These are phyloP conservation scores for Syngnathus scovelli DNA, from an alignment of 2,113 vertebrate species.

Conservation along the genomic window DNA sequence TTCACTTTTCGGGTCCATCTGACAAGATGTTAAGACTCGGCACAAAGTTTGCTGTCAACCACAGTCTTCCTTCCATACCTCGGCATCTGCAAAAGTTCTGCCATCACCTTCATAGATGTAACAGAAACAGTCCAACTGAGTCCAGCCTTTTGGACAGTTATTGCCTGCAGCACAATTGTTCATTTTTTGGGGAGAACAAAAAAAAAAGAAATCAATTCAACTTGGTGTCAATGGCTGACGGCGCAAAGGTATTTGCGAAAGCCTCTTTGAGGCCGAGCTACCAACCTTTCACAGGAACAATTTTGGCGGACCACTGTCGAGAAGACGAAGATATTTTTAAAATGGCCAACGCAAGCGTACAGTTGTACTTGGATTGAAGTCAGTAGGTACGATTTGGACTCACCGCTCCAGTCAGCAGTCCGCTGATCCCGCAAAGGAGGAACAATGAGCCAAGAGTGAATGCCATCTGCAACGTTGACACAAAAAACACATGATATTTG, in stretches of 20 bases:
- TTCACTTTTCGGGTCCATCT: neutral
- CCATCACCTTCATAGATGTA: neutral
- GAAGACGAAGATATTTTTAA: neutral
- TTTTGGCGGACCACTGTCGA: neutral
- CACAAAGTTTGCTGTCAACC: too few relatives aligned
- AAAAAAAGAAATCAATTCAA: neutral
- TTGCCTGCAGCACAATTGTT: neutral
- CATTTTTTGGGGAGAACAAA: too few relatives aligned
- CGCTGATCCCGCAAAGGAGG: neutral
- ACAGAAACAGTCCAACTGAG: slow-evolving; percentile 1
- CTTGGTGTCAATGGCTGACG: neutral
- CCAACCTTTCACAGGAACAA: neutral
- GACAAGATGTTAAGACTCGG: neutral
- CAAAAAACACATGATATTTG: neutral
- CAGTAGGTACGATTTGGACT: neutral
- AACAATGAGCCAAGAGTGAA: neutral
- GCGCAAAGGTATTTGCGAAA: neutral
- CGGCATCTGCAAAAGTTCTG: neutral
- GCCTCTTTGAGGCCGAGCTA: neutral
- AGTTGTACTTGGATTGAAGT: neutral
- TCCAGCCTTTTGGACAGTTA: neutral
- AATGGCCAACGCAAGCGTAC: neutral
- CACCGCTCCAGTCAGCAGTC: neutral
- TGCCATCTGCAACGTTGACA: neutral
- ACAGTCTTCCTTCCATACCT: neutral